Evolutionary conservation across 2,797 vertebrate genomes (phyloP), one percentile per base, ranked within the genome.

Genomic region (Rhodeus uyekii): DNA sequence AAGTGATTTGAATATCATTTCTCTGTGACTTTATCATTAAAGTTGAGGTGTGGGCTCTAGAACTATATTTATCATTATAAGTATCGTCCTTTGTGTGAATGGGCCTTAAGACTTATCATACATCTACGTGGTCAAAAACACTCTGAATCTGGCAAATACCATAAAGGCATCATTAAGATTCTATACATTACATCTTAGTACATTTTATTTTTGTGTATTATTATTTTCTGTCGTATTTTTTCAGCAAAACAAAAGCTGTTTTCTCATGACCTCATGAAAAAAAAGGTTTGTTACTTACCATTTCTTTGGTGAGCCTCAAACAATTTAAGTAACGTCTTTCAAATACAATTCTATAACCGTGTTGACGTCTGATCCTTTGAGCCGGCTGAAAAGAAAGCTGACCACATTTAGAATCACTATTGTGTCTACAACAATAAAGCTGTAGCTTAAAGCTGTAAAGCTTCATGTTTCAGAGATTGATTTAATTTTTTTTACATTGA

Each of bases 241-340:
- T 55, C 48, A 74, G 50, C 48, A 74, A 8, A 27, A 58, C n/a
- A 19, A 39, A 55, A 39, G 34, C 38, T 55, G 22, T 74, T 74
- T 74, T 74, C 13, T 71, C 50, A 55, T 55, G 72, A 55, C 27
- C 72, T 55, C 50, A 27, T 74, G 34, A 38, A 67, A 67, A 65
- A 38, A 67, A 39, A n/a, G 8, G 22, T 55, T 55, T 38, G 34
- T 55, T 74, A 48, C 32, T 55, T 14, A 24, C 22, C 34, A 58
- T 74, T 74, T 74, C 34, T 39, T 8, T 27, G 72, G 22, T 58
- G n/a, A 74, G 72, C 34, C 50, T 13, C 22, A 74, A 58, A 74
- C 24, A 0, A 58, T 39, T 74, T 58, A 74, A 58, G 16, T 14
- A 8, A 4, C 0, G 0, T 58, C 72, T 58, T 34, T 74, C n/a